Base-by-base conservation (phyloP, 2,797 vertebrate genomes). In the Chrosomus eos region DNA sequence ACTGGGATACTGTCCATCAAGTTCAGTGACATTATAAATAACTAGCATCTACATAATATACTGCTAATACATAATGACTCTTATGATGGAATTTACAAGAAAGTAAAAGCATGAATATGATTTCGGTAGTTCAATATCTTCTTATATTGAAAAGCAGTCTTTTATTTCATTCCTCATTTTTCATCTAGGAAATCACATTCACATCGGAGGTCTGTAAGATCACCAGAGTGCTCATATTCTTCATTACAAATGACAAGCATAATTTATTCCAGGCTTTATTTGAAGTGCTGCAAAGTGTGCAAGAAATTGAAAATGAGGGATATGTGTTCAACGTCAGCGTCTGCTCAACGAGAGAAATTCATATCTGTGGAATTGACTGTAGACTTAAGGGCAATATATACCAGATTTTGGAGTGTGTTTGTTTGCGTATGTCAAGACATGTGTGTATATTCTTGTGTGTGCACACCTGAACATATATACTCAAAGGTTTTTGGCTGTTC, bases 251-350 rank as follows among this genome's bases (percentile, higher is more conserved):
- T 76, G 80, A 77, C 81, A 76, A 16, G 36, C 75, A 53, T 80
- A 67, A 81, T 70, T 81, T 67, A 75, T 73, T 86, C 68, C 73
- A 43, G 45, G 71, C 45, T 79, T 87, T 85, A 80, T 79, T 82
- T 71, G 80, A 85, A 82, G 70, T 78, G 43, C 80, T 81, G 83
- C 36, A 55, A 40, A 26, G 66, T 58, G 62, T 64, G 80, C 26
- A 26, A 26, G 43, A 21, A 45, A 77, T 84, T 75, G 83, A 79
- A 45, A 77, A 74, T 43, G 48, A 75, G 70, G 60, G 76, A 53
- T 80, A 51, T 82, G 28, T 4, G 8, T 58, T 51, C 31, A 80
- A 51, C 81, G 85, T 85, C 73, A 83, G 55, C 1, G 51, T 51
- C 66, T 75, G 33, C 55, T 72, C 84, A 53, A 45, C 26, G 45